These are phyloP conservation scores for Lytechinus variegatus DNA, from an alignment of 35 echinoderm and acorn worm genomes.

Conservation along the genomic window DNA sequence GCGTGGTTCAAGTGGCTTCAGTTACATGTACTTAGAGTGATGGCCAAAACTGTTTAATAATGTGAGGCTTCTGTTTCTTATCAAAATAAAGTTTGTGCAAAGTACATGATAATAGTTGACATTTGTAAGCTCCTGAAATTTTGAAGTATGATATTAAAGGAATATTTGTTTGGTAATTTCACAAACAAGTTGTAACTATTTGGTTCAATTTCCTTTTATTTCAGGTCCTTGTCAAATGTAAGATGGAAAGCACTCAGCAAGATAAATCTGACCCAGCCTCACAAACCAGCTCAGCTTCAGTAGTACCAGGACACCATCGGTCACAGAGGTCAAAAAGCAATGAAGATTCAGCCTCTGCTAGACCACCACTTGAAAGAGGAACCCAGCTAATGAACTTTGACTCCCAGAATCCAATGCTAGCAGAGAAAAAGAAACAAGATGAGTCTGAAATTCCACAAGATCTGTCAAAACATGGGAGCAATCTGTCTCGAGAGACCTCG, in stretches of 20 bases:
- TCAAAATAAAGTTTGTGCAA: too few species aligned
- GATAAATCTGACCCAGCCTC: background rate
- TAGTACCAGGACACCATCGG: background rate
- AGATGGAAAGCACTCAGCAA: background rate
- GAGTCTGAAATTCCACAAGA: background rate
- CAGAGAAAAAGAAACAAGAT: background rate
- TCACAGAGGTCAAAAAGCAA: constrained; percentile 10
- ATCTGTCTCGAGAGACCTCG: background rate
- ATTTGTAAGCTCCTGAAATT: too few species aligned
- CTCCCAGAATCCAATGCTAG: background rate
- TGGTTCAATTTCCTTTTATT: background rate
- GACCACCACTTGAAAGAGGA: background rate
- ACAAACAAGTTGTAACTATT: background rate
- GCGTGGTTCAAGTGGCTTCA: too few species aligned
- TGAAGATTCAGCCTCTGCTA: background rate
- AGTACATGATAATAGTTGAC: too few species aligned
- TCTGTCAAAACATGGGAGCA: background rate
- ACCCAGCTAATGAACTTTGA: background rate
- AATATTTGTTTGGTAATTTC: too few species aligned
- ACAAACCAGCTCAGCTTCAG: background rate
- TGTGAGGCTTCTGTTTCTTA: too few species aligned
- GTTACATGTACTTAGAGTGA: too few species aligned
- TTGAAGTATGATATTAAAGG: too few species aligned
- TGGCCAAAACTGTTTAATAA: too few species aligned
- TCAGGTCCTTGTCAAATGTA: background rate